These are phyloP conservation scores for Pantala flavescens DNA, from an alignment of 1,140 invertebrate species.

Conservation along the genomic window DNA sequence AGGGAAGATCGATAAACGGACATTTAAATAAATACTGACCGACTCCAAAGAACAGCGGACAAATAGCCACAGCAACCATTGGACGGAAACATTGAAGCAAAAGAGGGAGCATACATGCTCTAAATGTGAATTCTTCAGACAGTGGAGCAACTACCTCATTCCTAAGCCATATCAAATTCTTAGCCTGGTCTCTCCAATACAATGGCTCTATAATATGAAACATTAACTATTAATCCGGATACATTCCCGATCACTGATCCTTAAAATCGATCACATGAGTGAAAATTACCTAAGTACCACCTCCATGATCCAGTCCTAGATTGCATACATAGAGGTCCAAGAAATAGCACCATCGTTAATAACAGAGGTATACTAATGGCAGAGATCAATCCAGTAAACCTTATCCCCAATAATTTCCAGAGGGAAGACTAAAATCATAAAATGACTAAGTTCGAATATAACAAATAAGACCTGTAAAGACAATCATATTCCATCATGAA, in stretches of 20 bases:
- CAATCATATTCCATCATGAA: conserved; percentile 13
- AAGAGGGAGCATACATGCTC: conserved; percentile 87
- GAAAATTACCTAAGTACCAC: conserved; percentile 53
- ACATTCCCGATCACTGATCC: neutral
- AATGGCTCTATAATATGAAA: conserved; percentile 48
- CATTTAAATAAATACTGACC: conserved; percentile 39
- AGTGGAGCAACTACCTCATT: conserved; percentile 85
- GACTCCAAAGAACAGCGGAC: conserved; percentile 85
- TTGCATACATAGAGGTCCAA: conserved; percentile 62
- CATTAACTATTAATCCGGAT: conserved; percentile 19
- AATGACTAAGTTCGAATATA: conserved; percentile 10
- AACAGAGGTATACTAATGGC: conserved; percentile 64
- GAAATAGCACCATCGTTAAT: conserved; percentile 73
- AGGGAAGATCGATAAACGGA: neutral
- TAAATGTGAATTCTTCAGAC: conserved; percentile 89
- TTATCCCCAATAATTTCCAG: conserved; percentile 63
- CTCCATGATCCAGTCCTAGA: conserved; percentile 54
- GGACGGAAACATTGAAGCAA: conserved; percentile 73
- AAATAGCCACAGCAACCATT: conserved; percentile 64
- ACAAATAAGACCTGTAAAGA: conserved; percentile 9
- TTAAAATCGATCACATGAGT: neutral
- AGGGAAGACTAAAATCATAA: conserved; percentile 45
- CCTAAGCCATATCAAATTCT: conserved; percentile 73
- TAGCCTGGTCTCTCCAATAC: conserved; percentile 59
- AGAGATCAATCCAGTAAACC: conserved; percentile 57